Percentiles rank a stretch among this genome's conserved stretches.
Evolutionary conservation across 2,888 invertebrate genomes (phyloP).

Genomic region (Cactoblastis cactorum): DNA sequence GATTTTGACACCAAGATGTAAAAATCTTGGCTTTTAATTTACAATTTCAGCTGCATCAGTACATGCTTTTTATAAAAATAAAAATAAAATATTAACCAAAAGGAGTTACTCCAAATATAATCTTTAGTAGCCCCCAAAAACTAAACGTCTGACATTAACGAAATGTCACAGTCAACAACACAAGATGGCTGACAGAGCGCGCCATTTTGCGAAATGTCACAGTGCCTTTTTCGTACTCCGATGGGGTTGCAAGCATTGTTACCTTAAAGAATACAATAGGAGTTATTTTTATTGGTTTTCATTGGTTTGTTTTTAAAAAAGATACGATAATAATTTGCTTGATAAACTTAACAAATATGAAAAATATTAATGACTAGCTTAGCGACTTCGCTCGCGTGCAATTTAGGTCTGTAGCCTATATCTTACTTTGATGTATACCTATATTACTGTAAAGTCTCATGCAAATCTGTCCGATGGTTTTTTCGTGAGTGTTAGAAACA

Average conservation of each 20-base stretch:
- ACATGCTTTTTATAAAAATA: too few species aligned
- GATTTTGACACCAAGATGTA: too few species aligned
- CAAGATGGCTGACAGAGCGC: slow-evolving; percentile 2
- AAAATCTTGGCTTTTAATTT: too few species aligned
- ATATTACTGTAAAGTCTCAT: too few species aligned
- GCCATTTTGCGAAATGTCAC: slow-evolving; percentile 13
- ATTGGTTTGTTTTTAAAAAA: neutral
- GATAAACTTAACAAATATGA: neutral
- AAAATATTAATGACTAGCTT: neutral
- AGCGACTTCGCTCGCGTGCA: too few species aligned
- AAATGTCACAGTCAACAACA: neutral
- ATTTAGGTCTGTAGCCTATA: too few species aligned
- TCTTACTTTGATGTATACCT: too few species aligned
- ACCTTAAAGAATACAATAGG: neutral
- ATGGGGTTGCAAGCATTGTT: neutral
- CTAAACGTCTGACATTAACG: slow-evolving; percentile 2
- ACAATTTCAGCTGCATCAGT: too few species aligned
- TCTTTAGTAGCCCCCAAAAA: neutral
- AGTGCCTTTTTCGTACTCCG: slow-evolving; percentile 1
- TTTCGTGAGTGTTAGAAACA: too few species aligned
- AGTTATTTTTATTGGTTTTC: neutral
- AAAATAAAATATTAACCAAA: too few species aligned
- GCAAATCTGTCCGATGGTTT: too few species aligned
- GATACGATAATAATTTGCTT: neutral
- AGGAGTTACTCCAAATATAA: neutral